Base-by-base conservation (phyloP, 2,888 invertebrate species). In the Hylaea fasciaria region DNA sequence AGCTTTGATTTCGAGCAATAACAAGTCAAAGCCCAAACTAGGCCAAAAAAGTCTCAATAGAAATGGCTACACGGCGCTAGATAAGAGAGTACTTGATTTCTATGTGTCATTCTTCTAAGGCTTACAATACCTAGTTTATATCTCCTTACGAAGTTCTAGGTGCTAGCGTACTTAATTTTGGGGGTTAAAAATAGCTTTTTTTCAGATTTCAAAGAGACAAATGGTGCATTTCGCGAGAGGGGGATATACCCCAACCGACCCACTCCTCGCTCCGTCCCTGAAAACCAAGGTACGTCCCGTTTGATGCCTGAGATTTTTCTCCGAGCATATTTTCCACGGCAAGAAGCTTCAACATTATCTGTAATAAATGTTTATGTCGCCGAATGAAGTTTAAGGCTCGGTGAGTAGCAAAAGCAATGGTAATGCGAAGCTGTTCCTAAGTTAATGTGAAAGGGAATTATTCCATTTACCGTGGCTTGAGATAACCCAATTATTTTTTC, bases 291-390 rank as follows among this genome's bases (percentile, higher is more conserved):
- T 52, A 58, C 66, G 68, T 67, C 62, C 71, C 68, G 61, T 65
- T 73, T 73, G 72, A 74, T 72, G 70, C 69, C 68, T 64, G 57
- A 72, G 71, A 77, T 81, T 80, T 80, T 79, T 76, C 72, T 71
- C 66, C 57, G 57, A 64, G 61, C 77, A 77, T 75, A 79, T 81
- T 82, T 80, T 75, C 69, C 71, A 65, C 72, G 57, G 73, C 68
- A 68, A 69, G 71, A 68, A 56, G 75, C 76, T 78, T 79, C 77
- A 72, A 73, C 76, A 78, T 76, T 70, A 73, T 69, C 72, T 68
- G 66, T 80, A 73, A 78, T 78, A 80, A 82, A 82, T 82, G 71
- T 62, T 73, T 77, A 76, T 72, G 73, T 68, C 69, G 68, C 65
- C 72, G 74, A 74, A 80, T 77, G 77, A 77, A 70, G 66, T 72